Base-by-base conservation (phyloP, 2,113 vertebrate species). In the Piliocolobus tephrosceles region DNA sequence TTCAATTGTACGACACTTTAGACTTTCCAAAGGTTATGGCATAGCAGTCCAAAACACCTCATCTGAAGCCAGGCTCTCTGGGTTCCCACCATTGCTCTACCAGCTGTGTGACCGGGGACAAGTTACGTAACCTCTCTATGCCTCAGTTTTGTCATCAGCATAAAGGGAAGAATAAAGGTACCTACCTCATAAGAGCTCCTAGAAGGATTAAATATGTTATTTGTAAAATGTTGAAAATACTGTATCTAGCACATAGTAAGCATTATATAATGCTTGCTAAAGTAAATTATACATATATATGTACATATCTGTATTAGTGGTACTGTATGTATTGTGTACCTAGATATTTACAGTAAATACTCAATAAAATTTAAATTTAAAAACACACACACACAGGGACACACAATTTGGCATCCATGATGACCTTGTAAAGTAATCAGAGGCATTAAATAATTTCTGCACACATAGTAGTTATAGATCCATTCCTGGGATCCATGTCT, bases 171-270 rank as follows among this genome's bases (percentile, higher is more conserved):
- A n/a, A 78, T 85, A 84, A 91, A 88, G 22, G 5, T n/a, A 93
- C 12, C 14, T 83, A 38, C 30, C 27, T 93, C 45, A 4, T 57
- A 83, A 79, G 45, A 66, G 25, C 79, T 93, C 52, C 94, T 78
- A 88, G 10, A 72, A 75, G 5, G 43, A 70, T 47, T 93, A 88
- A 94, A 90, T 27, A 82, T 55, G 68, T 90, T 89, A 70, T 95
- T 92, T 64, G 23, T 70, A 70, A 86, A 40, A 38, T 90, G 18
- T 70, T 80, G 84, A 75, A 18, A 87, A 73, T 50, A 50, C n/a
- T 35, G 2, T 91, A 12, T 92, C 20, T 72, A n/a, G 25, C 25
- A 70, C 1, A 13, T 20, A 22, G 6, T n/a, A 66, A 81, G 47
- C 22, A 93, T 92, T 87, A 80, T 58, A 17, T 66, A 78, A 88